phyloP scores from a whole-genome alignment of 2,797 vertebrate genomes.

The Eulemur mongoz region DNA sequence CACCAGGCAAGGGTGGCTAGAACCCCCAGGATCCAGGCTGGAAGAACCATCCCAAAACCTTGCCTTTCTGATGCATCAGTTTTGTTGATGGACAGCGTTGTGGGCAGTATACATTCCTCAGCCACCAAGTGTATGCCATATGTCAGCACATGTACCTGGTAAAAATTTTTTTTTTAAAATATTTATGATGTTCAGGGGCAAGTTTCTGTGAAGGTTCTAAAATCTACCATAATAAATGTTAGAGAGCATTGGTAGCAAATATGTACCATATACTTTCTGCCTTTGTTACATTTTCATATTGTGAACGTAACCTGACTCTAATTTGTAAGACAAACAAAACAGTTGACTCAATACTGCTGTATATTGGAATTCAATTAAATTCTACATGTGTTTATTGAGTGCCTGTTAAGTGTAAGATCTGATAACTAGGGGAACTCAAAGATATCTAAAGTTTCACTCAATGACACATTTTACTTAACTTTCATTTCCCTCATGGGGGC shows the following conservation, averaged over 20 bases:
- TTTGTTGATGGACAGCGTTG: background rate
- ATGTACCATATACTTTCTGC: background rate
- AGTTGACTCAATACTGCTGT: background rate
- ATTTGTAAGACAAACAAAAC: background rate
- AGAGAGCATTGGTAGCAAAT: background rate
- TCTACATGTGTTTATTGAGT: slow-evolving; percentile 38
- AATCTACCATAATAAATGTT: background rate
- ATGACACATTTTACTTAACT: background rate
- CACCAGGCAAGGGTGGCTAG: background rate
- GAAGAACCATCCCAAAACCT: background rate
- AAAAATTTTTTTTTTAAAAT: background rate
- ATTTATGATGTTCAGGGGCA: background rate
- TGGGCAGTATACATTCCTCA: background rate
- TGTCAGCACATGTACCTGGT: background rate
- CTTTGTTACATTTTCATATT: background rate
- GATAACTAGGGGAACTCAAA: slow-evolving; percentile 24
- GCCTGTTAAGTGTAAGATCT: slow-evolving; percentile 32
- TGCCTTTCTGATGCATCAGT: background rate
- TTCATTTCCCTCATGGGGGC: slow-evolving; percentile 38
- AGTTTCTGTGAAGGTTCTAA: slow-evolving; percentile 27
- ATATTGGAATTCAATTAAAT: slow-evolving; percentile 35
- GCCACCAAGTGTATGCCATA: background rate
- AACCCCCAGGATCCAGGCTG: background rate
- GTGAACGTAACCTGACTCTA: background rate
- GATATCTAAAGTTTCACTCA: background rate